These are phyloP conservation scores for Meda fulgida DNA, from an alignment of 2,797 vertebrate species.

Conservation along the genomic window DNA sequence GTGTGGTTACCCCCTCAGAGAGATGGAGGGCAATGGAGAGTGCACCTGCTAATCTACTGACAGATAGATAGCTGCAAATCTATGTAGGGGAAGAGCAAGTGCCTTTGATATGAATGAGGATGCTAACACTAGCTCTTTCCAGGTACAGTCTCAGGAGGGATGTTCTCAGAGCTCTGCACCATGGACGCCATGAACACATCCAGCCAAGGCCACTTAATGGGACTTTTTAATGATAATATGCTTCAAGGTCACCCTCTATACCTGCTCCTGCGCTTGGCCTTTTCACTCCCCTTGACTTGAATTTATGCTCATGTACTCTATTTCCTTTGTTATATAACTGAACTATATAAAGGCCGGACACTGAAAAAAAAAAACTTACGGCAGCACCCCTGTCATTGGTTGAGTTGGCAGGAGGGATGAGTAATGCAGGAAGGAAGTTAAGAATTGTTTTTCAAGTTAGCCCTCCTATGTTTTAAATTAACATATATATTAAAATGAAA, in stretches of 20 bases:
- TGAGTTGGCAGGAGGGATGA: background rate
- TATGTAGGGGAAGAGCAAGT: background rate
- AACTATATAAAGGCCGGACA: background rate
- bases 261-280: background rate
- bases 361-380: background rate
- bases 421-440: background rate
- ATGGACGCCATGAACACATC: background rate
- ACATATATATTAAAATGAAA: background rate
- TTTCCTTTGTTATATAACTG: background rate
- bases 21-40: constrained; percentile 37
- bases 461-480: background rate
- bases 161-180: background rate
- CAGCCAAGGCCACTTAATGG: background rate
- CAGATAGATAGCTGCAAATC: constrained; percentile 32
- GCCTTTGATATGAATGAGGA: constrained; percentile 1
- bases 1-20: constrained; percentile 21
- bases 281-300: background rate
- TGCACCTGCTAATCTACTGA: constrained; percentile 50
- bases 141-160: background rate
- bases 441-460: background rate
- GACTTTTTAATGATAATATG: constrained; percentile 5
- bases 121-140: background rate
- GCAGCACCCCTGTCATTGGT: background rate
- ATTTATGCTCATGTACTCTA: background rate
- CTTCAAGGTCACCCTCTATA: background rate